Percentiles rank a stretch among this genome's conserved stretches.
Evolutionary conservation across 2,888 invertebrate species (phyloP).

Genomic region (Pollenia angustigena): DNA sequence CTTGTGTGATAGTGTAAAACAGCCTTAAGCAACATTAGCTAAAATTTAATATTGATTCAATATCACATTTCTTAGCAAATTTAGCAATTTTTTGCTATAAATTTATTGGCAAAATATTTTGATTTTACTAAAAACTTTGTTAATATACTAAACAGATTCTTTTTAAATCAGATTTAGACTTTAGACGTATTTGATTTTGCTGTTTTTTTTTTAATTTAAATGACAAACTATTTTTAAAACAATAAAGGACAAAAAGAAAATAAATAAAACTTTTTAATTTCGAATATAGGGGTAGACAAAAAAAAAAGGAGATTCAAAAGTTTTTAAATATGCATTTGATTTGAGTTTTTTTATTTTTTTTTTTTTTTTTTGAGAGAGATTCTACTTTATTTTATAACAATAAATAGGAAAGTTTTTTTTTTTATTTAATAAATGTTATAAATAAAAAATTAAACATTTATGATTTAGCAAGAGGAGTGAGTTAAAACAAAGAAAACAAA

Average conservation of each 20-base stretch:
- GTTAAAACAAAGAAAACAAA: conserved; percentile 4
- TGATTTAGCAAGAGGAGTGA: conserved; percentile 23
- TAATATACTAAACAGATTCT: too few relatives aligned
- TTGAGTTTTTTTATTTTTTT: conserved; percentile 19
- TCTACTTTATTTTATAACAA: conserved; percentile 73
- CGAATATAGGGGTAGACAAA: not conserved
- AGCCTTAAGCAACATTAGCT: too few relatives aligned
- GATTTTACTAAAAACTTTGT: too few relatives aligned
- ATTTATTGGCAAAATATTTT: too few relatives aligned
- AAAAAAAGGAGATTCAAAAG: conserved; percentile 19
- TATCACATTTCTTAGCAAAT: too few relatives aligned
- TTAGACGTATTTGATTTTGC: too few relatives aligned
- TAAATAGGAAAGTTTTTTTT: conserved; percentile 64
- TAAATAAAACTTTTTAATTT: not conserved
- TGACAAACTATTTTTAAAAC: not conserved
- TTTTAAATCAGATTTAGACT: too few relatives aligned
- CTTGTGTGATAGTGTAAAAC: too few relatives aligned
- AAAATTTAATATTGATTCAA: too few relatives aligned
- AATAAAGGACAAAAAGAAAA: not conserved
- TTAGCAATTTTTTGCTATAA: too few relatives aligned
- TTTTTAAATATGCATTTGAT: conserved; percentile 32
- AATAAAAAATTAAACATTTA: conserved; percentile 53
- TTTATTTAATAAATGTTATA: conserved; percentile 8
- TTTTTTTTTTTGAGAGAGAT: conserved; percentile 46
- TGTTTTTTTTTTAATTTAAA: too few relatives aligned